Base-by-base conservation (phyloP, 2,797 vertebrate species). In the Thunnus albacares region DNA sequence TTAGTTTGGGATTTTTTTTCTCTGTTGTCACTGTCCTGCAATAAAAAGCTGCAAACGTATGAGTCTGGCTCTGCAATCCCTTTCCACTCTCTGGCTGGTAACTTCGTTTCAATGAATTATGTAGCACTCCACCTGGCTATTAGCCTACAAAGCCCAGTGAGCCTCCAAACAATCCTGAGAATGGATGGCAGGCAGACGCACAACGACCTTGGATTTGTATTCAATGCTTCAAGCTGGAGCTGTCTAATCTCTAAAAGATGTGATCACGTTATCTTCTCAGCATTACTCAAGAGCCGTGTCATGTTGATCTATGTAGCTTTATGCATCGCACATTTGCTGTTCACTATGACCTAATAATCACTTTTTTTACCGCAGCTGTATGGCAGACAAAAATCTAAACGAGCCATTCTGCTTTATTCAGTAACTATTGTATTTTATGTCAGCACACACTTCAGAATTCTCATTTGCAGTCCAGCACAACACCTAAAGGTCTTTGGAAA, bases 61-160 rank as follows among this genome's bases (percentile, higher is more conserved):
- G 76, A 77, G 62, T 9, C 70, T 70, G 79, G 69, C 72, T 72
- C 77, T n/a, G 63, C 82, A 88, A 91, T 91, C 75, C 63, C 58
- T 87, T 79, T 71, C 56, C n/a, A 26, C 56, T 81, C 80, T 86
- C 72, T 82, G 79, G 65, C 72, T 75, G 43, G 30, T 88, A 88
- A 83, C 65, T 82, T 76, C 2, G 61, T 71, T 82, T 77, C 52
- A 86, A 81, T 91, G 73, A 90, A 88, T 91, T 84, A 91, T 89
- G 83, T 51, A 55, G 70, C 33, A 0, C 62, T 87, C 79, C 72
- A 63, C 83, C 79, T 87, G 87, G 83, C 71, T 51, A 83, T 90
- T 88, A 85, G 78, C 84, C 70, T 68, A 68, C 75, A 70, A 69
- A 60, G 70, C 81, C 74, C 69, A 76, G 69, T 66, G 80, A 87